Conservation (phyloP, 2,113 vertebrate genomes). For the Cygnus buccinator region DNA sequence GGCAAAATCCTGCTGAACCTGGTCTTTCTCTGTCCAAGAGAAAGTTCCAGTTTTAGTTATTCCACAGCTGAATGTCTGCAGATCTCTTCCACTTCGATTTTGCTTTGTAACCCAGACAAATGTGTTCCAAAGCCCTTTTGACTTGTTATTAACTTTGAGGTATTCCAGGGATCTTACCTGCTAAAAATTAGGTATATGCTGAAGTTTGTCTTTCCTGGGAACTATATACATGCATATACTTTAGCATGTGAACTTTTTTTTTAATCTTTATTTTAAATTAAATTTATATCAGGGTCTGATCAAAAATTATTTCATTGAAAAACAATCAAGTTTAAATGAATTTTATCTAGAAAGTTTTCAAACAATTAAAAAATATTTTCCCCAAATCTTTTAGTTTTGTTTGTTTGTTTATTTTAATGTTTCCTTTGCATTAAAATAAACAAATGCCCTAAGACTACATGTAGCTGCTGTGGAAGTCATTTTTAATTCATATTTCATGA, state of each 20-base stretch:
- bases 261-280: background rate
- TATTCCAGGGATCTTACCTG: background rate
- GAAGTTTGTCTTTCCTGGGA: background rate
- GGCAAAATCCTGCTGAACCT: background rate
- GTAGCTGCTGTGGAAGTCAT: background rate
- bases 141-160: background rate
- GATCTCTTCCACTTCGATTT: background rate
- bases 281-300: background rate
- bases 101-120: background rate
- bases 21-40: background rate
- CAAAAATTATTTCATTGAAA: background rate
- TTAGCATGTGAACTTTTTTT: background rate
- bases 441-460: background rate
- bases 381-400: background rate
- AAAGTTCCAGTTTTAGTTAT: background rate
- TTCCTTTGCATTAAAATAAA: background rate
- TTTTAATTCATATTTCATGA: background rate
- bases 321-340: background rate
- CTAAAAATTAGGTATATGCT: background rate
- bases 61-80: background rate
- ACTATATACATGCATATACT: background rate
- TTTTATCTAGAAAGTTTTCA: background rate
- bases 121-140: background rate
- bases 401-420: background rate
- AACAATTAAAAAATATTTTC: background rate